Percentiles rank a stretch among this genome's conserved stretches.
phyloP scores from a whole-genome alignment of 2,797 vertebrate species.

The Anableps anableps region DNA sequence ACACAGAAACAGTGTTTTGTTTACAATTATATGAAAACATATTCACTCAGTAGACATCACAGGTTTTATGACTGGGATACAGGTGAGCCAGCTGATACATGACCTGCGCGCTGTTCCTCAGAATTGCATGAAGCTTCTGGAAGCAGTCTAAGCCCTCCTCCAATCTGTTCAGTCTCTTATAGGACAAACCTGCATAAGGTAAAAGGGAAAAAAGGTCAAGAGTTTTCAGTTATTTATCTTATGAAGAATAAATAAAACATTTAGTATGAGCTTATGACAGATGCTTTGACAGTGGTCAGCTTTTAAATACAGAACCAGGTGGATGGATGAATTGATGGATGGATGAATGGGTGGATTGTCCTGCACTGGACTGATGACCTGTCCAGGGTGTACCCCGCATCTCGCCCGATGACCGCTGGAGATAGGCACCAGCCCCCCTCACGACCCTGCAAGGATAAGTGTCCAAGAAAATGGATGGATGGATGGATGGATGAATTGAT shows the following conservation, averaged over 20 bases:
- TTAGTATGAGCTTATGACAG: neutral
- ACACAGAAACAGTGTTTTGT: neutral
- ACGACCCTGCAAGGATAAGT: too few species aligned
- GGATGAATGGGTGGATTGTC: too few species aligned
- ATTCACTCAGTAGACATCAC: neutral
- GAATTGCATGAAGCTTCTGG: conserved; percentile 94
- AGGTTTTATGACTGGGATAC: conserved; percentile 85
- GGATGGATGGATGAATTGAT: too few species aligned
- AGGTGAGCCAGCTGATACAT: conserved; percentile 92
- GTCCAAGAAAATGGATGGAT: too few species aligned
- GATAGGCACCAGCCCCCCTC: too few species aligned
- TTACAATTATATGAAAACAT: neutral
- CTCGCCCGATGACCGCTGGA: too few species aligned
- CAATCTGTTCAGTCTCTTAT: conserved; percentile 88
- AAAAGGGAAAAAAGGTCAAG: neutral
- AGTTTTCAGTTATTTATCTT: neutral
- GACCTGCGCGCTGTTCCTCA: conserved; percentile 91
- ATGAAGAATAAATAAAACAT: too few species aligned
- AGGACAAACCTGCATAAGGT: conserved; percentile 85
- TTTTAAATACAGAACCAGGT: neutral
- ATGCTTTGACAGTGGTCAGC: neutral
- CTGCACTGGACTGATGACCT: too few species aligned
- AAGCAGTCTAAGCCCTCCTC: conserved; percentile 96
- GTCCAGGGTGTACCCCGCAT: too few species aligned
- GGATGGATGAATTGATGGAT: too few species aligned